Evolutionary conservation across 2,113 vertebrate species (phyloP).

Genomic region (Lates calcarifer): DNA sequence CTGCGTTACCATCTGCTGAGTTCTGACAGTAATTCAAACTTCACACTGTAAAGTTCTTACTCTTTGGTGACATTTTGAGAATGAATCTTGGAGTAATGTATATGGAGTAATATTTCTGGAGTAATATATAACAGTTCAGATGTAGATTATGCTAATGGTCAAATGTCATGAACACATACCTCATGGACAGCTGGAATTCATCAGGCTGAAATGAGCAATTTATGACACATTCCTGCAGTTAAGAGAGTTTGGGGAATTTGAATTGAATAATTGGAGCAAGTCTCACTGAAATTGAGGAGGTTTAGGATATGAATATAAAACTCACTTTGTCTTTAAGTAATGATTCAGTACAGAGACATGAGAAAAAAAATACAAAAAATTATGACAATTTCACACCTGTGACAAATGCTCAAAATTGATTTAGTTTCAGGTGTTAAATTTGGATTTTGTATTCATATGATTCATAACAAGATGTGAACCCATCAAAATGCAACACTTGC

Average conservation of each 20-base stretch:
- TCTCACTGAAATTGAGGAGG: too few relatives aligned
- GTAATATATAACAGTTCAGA: neutral
- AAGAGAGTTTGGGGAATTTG: neutral
- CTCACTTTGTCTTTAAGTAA: too few relatives aligned
- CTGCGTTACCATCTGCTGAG: neutral
- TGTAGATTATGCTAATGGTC: neutral
- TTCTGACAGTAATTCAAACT: constrained; percentile 7
- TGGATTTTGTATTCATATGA: too few relatives aligned
- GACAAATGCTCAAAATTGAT: too few relatives aligned
- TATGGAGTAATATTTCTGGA: too few relatives aligned
- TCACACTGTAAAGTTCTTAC: neutral
- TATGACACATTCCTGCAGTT: neutral
- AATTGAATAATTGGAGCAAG: neutral
- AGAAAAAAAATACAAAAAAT: too few relatives aligned
- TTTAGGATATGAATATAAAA: too few relatives aligned
- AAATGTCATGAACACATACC: neutral
- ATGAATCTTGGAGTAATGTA: neutral
- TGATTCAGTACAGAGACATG: too few relatives aligned
- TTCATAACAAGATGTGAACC: too few relatives aligned
- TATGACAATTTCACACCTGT: too few relatives aligned
- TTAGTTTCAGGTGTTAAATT: too few relatives aligned
- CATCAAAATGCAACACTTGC: too few relatives aligned
- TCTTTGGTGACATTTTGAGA: constrained; percentile 8
- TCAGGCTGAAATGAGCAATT: neutral
- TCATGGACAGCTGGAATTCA: neutral